Percentiles rank a stretch among this genome's conserved stretches.
Evolutionary conservation across 2,113 vertebrate species (phyloP).

Genomic region (Sturnus vulgaris): DNA sequence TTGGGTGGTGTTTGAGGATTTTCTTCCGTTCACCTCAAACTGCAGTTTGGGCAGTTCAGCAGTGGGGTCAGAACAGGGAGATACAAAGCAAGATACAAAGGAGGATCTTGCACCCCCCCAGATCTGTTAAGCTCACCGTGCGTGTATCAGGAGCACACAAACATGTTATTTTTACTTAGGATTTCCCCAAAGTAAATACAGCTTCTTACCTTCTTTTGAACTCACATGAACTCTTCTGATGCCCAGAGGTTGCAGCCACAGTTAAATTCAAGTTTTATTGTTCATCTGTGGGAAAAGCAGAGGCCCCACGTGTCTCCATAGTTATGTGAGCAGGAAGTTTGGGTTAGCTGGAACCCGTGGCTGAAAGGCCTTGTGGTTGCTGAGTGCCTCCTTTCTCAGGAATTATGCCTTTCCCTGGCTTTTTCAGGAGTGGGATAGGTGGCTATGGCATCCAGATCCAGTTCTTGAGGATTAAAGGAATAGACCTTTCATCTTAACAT

Average conservation of each 20-base stretch:
- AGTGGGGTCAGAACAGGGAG: not conserved
- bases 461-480: not conserved
- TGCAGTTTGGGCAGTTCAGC: not conserved
- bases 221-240: not conserved
- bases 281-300: not conserved
- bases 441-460: not conserved
- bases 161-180: not conserved
- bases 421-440: not conserved
- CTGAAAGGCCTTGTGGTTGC: not conserved
- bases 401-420: not conserved
- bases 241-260: not conserved
- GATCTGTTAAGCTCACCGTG: not conserved
- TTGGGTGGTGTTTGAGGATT: not conserved
- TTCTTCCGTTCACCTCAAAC: not conserved
- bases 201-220: not conserved
- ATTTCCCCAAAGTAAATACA: not conserved
- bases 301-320: not conserved
- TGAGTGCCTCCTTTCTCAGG: not conserved
- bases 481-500: not conserved
- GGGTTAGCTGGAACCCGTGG: not conserved
- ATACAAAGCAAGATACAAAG: not conserved
- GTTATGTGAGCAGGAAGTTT: not conserved
- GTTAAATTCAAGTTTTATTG: not conserved
- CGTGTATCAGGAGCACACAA: not conserved
- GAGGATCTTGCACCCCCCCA: not conserved